These are phyloP conservation scores for Stegostoma tigrinum DNA, from an alignment of 2,113 vertebrate species.

Conservation along the genomic window DNA sequence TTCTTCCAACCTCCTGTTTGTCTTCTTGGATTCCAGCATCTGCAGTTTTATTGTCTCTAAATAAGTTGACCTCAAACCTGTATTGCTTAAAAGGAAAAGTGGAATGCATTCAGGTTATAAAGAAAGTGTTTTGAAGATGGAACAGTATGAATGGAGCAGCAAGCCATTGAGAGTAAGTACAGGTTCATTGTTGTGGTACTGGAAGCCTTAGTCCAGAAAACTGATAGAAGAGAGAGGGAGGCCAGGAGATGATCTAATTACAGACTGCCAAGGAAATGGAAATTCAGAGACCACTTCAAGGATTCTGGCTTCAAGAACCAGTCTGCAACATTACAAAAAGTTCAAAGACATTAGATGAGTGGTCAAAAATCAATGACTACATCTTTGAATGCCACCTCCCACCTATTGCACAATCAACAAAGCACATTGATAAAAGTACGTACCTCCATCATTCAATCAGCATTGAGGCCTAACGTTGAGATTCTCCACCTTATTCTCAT, in stretches of 20 bases:
- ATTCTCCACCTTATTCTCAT: background rate
- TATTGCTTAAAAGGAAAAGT: background rate
- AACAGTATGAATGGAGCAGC: background rate
- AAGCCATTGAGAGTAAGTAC: background rate
- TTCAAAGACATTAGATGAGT: background rate
- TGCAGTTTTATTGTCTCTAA: no score
- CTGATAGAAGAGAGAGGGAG: background rate
- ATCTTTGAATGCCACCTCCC: background rate
- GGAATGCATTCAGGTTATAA: background rate
- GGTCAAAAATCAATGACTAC: no score
- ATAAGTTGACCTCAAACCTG: background rate
- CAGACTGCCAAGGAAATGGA: background rate
- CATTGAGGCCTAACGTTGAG: background rate
- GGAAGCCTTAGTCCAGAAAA: background rate
- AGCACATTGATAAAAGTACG: background rate
- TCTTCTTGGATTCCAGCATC: no score
- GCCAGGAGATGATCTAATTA: background rate
- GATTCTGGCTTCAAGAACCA: background rate
- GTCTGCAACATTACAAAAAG: background rate
- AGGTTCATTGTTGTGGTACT: background rate
- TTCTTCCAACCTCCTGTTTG: no score
- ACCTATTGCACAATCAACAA: background rate
- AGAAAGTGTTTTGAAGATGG: background rate
- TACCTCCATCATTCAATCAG: no score
- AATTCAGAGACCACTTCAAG: background rate